Percentiles rank a stretch among this genome's conserved stretches.
Conservation (phyloP, 2,797 vertebrate species). For the Tympanoctomys barrerae region DNA sequence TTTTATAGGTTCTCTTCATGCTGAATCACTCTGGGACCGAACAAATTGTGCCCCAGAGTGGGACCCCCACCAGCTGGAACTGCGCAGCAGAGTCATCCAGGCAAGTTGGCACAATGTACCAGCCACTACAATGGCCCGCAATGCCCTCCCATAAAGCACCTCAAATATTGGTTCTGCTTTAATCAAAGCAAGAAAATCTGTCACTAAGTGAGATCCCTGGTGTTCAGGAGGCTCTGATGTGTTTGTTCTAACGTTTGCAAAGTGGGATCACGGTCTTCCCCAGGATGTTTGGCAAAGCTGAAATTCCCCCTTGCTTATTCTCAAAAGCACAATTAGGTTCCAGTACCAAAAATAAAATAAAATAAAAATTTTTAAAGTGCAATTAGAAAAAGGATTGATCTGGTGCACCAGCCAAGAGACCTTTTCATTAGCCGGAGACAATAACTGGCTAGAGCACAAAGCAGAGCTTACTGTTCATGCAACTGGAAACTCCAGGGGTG, state of each 20-base stretch:
- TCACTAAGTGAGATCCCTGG: background rate
- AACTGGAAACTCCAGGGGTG: background rate
- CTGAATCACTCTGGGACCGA: no score
- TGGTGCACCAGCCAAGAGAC: background rate
- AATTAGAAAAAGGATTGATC: background rate
- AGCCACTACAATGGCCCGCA: background rate
- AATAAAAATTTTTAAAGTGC: background rate
- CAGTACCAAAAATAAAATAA: no score
- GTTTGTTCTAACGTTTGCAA: background rate
- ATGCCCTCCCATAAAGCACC: background rate
- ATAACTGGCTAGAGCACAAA: background rate
- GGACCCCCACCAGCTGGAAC: no score
- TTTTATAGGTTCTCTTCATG: no score
- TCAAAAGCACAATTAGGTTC: background rate
- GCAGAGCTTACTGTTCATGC: background rate
- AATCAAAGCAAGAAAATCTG: conserved; percentile 27
- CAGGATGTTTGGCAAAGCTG: background rate
- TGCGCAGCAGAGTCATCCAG: no score
- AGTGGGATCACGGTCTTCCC: background rate
- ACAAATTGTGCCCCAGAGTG: no score
- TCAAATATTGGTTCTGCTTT: background rate
- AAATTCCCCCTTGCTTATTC: background rate
- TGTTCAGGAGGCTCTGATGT: background rate
- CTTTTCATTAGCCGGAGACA: background rate
- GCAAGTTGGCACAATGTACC: no score